phyloP scores from a whole-genome alignment of 2,797 vertebrate genomes.

The Loriculus beryllinus region DNA sequence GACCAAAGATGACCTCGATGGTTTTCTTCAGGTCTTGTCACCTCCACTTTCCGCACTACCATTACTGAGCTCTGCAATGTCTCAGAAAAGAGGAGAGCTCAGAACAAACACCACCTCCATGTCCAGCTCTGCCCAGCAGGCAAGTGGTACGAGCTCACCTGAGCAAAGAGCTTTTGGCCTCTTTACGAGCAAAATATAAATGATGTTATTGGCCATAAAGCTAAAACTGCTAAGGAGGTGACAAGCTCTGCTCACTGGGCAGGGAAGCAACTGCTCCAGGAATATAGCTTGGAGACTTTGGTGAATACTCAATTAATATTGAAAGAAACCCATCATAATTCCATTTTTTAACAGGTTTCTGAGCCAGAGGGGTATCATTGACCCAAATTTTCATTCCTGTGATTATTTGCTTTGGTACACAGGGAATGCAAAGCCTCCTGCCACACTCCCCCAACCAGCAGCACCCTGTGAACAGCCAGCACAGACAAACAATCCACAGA shows the following conservation, averaged over 20 bases:
- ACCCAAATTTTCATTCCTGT: neutral
- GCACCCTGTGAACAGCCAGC: neutral
- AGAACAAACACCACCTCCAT: neutral
- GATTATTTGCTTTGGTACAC: neutral
- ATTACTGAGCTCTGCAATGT: neutral
- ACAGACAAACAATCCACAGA: neutral
- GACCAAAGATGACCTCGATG: neutral
- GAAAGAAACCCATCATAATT: neutral
- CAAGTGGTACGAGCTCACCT: neutral
- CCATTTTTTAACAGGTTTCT: neutral
- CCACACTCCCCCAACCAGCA: neutral
- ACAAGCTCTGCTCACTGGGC: neutral
- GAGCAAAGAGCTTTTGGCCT: neutral
- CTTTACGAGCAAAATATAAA: neutral
- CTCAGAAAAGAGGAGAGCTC: neutral
- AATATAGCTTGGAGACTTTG: neutral
- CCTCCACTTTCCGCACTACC: neutral
- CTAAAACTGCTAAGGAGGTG: neutral
- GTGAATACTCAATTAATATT: neutral
- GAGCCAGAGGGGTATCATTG: neutral
- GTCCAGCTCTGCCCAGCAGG: neutral
- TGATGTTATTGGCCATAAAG: neutral
- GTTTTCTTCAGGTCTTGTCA: conserved; percentile 7
- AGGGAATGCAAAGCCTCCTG: neutral
- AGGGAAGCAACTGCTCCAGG: neutral